phyloP scores from a whole-genome alignment of 2,113 vertebrate genomes.

The Catharus fuscescens region DNA sequence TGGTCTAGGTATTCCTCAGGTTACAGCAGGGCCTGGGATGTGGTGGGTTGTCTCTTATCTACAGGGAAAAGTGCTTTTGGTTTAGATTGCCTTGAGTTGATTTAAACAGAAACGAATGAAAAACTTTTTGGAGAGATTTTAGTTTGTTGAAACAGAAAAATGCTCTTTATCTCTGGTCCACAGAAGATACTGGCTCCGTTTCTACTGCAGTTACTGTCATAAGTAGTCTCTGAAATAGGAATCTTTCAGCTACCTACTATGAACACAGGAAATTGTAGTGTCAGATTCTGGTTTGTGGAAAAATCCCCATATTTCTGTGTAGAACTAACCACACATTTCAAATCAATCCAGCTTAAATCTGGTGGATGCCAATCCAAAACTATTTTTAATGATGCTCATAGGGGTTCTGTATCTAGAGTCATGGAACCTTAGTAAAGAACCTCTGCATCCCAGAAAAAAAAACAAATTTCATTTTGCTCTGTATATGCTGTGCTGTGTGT shows the following conservation, averaged over 20 bases:
- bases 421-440: not conserved
- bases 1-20: not conserved
- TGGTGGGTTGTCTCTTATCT: not conserved
- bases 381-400: not conserved
- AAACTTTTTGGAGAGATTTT: not conserved
- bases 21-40: not conserved
- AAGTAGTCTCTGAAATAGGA: not conserved
- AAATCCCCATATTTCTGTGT: not conserved
- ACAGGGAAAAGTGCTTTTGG: not conserved
- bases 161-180: not conserved
- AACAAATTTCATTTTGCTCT: not conserved
- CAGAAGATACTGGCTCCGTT: not conserved
- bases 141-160: not conserved
- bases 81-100: not conserved
- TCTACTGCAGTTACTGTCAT: not conserved
- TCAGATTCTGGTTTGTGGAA: not conserved
- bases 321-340: not conserved
- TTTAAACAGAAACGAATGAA: not conserved
- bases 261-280: not conserved
- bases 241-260: not conserved
- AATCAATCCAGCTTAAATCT: not conserved
- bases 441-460: not conserved
- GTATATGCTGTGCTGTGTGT: not conserved
- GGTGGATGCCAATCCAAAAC: not conserved
- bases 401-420: not conserved